These are phyloP conservation scores for Stictocephala bisonia DNA, from an alignment of 2,888 invertebrate genomes.

Conservation along the genomic window DNA sequence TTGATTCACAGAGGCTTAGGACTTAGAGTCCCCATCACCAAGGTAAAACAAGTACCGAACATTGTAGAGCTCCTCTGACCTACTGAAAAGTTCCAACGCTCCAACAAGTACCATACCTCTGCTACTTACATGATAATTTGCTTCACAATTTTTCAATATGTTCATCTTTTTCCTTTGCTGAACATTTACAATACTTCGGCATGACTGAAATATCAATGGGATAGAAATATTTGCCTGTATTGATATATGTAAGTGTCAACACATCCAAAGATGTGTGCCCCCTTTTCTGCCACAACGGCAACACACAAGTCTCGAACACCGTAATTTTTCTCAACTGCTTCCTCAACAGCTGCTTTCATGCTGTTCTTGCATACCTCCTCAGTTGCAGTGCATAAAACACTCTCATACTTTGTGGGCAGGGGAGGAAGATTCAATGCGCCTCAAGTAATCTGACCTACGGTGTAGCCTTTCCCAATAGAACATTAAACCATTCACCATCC, in stretches of 20 bases:
- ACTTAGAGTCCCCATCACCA: slow-evolving; percentile 46
- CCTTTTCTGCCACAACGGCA: slow-evolving; percentile 39
- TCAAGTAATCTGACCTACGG: slow-evolving; percentile 38
- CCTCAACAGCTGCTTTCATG: slow-evolving; percentile 36
- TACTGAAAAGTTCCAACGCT: slow-evolving; percentile 4
- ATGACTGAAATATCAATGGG: slow-evolving; percentile 8
- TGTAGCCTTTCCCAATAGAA: slow-evolving; percentile 39
- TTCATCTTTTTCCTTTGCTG: slow-evolving; percentile 13
- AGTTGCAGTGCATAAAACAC: neutral
- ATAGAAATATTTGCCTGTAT: slow-evolving; percentile 36
- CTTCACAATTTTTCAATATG: neutral
- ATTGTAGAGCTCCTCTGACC: slow-evolving; percentile 32
- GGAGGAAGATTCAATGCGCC: slow-evolving; percentile 41
- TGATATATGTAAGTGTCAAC: slow-evolving; percentile 30
- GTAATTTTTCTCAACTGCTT: slow-evolving; percentile 33
- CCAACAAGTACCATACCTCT: slow-evolving; percentile 30
- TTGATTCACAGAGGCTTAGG: slow-evolving; percentile 17
- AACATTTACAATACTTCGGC: slow-evolving; percentile 10
- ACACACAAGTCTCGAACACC: slow-evolving; percentile 28
- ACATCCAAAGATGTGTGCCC: slow-evolving; percentile 39
- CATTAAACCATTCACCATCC: slow-evolving; percentile 31
- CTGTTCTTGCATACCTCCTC: slow-evolving; percentile 28
- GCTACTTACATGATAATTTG: slow-evolving; percentile 20
- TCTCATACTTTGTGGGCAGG: slow-evolving; percentile 16
- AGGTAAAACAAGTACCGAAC: slow-evolving; percentile 49